phyloP scores from a whole-genome alignment of 2,888 invertebrate species.

The Plebejus anna region DNA sequence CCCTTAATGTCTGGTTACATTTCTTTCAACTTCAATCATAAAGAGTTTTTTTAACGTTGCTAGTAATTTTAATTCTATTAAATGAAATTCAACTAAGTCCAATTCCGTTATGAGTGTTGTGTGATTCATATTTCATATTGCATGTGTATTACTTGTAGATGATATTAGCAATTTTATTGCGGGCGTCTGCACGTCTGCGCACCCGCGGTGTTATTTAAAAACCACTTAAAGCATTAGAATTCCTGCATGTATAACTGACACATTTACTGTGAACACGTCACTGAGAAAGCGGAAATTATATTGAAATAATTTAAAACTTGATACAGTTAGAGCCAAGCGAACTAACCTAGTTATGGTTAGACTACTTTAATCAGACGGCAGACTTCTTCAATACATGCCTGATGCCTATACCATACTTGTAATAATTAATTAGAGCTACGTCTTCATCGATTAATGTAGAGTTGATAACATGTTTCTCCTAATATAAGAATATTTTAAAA shows the following conservation, averaged over 20 bases:
- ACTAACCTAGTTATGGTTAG: conserved; percentile 15
- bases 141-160: conserved; percentile 13
- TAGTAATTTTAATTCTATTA: too few species aligned
- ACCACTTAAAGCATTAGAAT: conserved; percentile 15
- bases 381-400: conserved; percentile 1
- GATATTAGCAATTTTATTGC: conserved; percentile 17
- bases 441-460: background rate
- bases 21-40: background rate
- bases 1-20: background rate
- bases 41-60: background rate
- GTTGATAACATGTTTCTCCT: background rate
- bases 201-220: conserved; percentile 11
- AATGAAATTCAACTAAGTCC: background rate
- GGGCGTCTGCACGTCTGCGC: conserved; percentile 15
- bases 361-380: conserved; percentile 2
- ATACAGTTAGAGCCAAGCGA: background rate
- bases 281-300: conserved; percentile 13
- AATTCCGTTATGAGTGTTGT: background rate
- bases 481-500: background rate
- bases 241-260: conserved; percentile 17
- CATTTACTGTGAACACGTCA: conserved; percentile 11
- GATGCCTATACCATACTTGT: conserved; percentile 7
- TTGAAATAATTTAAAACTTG: conserved; percentile 8
- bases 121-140: background rate
- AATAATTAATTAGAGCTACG: conserved; percentile 16